Evolutionary conservation across 2,797 vertebrate species (phyloP).

Genomic region (Dendrocincla fuliginosa): DNA sequence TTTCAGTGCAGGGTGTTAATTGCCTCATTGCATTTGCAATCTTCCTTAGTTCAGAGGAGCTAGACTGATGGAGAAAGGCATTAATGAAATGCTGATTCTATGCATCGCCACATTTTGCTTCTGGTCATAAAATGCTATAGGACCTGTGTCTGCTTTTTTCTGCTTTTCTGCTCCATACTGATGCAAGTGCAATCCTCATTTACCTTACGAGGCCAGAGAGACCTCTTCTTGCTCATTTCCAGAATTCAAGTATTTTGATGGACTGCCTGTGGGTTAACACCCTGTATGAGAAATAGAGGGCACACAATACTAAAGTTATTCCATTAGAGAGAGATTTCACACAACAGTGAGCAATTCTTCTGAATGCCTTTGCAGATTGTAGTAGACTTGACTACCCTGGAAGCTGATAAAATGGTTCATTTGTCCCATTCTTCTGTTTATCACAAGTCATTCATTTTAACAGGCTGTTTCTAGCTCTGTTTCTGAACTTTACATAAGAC

Average conservation of each 20-base stretch:
- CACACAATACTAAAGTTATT: not conserved
- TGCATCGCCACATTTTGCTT: not conserved
- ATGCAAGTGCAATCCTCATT: not conserved
- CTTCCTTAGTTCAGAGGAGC: not conserved
- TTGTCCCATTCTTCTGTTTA: constrained; percentile 29
- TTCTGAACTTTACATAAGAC: not conserved
- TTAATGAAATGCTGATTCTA: not conserved
- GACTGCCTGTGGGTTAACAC: not conserved
- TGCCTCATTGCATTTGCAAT: not conserved
- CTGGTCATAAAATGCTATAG: not conserved
- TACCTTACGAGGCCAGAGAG: not conserved
- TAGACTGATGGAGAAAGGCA: not conserved
- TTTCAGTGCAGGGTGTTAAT: not conserved
- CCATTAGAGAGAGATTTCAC: constrained; percentile 14
- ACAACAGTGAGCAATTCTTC: not conserved
- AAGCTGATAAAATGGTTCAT: constrained; percentile 32
- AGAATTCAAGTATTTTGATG: not conserved
- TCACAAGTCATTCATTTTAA: not conserved
- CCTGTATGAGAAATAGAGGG: not conserved
- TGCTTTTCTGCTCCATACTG: not conserved
- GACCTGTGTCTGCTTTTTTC: not conserved
- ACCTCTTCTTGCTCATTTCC: not conserved
- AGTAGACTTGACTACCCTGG: not conserved
- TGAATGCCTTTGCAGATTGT: not conserved
- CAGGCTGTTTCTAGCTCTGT: not conserved